Percentiles rank a stretch among this genome's conserved stretches.
These are phyloP conservation scores for Trachelus iudaicus DNA, from an alignment of 2,888 invertebrate species.

Conservation along the genomic window DNA sequence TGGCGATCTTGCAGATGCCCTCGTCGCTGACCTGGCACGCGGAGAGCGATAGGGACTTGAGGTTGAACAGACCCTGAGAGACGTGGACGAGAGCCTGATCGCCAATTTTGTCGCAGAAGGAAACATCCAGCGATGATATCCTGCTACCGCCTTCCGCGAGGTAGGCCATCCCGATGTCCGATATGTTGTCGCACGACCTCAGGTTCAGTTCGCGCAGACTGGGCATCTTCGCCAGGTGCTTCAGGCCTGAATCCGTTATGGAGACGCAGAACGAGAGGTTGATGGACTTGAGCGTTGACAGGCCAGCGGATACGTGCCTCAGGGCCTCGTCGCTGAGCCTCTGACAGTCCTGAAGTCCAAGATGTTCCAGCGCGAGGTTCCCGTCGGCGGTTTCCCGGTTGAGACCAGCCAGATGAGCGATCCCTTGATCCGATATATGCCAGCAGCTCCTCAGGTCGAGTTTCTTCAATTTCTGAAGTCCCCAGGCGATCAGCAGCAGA, in stretches of 20 bases:
- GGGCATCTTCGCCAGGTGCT: constrained; percentile 87
- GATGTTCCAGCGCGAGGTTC: constrained; percentile 82
- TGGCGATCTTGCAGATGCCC: constrained; percentile 85
- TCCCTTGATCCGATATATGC: constrained; percentile 91
- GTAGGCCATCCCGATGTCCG: constrained; percentile 91
- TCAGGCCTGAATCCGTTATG: constrained; percentile 92
- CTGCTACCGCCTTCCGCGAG: constrained; percentile 89
- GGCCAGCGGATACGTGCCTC: constrained; percentile 84
- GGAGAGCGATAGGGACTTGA: constrained; percentile 85
- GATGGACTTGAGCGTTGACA: constrained; percentile 84
- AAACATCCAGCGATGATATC: constrained; percentile 87
- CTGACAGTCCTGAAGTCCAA: constrained; percentile 95
- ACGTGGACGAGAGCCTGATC: constrained; percentile 90
- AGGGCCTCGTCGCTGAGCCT: constrained; percentile 91
- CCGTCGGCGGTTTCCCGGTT: constrained; percentile 74
- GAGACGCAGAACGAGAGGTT: constrained; percentile 95
- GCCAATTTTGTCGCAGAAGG: constrained; percentile 95
- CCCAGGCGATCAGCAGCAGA: constrained; percentile 87
- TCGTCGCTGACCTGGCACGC: constrained; percentile 95
- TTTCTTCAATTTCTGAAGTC: constrained; percentile 83
- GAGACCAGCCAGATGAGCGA: constrained; percentile 85
- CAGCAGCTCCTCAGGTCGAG: constrained; percentile 93
- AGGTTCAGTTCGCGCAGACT: constrained; percentile 88
- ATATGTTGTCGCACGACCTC: constrained; percentile 92
- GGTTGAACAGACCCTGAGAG: constrained; percentile 87